These are phyloP conservation scores for Trachelus tabidus DNA, from an alignment of 2,888 invertebrate species.

Conservation along the genomic window DNA sequence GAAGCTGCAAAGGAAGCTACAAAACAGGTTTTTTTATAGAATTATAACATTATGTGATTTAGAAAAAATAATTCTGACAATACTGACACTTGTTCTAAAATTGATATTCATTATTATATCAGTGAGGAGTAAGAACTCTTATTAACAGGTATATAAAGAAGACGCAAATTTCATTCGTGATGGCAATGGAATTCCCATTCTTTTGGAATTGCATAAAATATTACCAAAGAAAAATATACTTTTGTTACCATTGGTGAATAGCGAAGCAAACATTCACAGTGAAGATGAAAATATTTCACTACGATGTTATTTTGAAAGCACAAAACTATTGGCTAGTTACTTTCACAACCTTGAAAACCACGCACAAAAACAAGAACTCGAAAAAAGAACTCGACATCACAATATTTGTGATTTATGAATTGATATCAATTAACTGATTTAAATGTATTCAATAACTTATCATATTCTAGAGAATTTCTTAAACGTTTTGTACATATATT, in stretches of 20 bases:
- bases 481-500: conserved; percentile 34
- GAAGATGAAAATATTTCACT: conserved; percentile 63
- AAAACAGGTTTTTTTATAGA: conserved; percentile 56
- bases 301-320: conserved; percentile 64
- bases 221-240: conserved; percentile 61
- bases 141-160: conserved; percentile 64
- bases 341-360: conserved; percentile 52
- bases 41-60: background rate
- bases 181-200: conserved; percentile 57
- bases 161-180: conserved; percentile 66
- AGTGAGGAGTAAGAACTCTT: conserved; percentile 5
- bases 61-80: background rate
- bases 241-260: conserved; percentile 61
- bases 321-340: conserved; percentile 66
- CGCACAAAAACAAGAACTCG: background rate
- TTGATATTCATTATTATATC: background rate
- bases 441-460: background rate
- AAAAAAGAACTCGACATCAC: background rate
- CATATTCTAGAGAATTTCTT: background rate
- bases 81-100: background rate
- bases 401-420: background rate
- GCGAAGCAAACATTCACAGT: conserved; percentile 54
- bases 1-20: conserved; percentile 64
- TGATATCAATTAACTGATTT: background rate
- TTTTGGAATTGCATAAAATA: conserved; percentile 61